phyloP scores from a whole-genome alignment of 1,140 invertebrate species.

The Ericerus pela region DNA sequence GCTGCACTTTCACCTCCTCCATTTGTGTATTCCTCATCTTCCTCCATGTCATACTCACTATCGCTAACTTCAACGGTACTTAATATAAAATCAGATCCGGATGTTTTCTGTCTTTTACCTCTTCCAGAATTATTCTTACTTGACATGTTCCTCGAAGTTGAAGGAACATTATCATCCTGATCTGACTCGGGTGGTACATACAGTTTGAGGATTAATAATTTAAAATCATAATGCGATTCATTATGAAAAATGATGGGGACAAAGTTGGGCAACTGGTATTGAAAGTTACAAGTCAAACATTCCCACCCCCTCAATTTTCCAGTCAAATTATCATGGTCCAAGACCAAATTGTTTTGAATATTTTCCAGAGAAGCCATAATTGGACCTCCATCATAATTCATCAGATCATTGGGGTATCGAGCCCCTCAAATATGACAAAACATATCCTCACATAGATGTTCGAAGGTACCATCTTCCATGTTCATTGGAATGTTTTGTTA shows the following conservation, averaged over 20 bases:
- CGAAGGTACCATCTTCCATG: background rate
- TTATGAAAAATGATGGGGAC: slow-evolving; percentile 10
- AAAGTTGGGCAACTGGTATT: background rate
- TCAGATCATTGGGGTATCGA: background rate
- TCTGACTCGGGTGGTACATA: background rate
- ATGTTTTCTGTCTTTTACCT: too few relatives aligned
- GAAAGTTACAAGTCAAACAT: background rate
- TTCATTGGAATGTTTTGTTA: background rate
- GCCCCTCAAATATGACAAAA: background rate
- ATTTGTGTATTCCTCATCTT: background rate
- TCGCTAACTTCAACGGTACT: too few relatives aligned
- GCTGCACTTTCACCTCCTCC: too few relatives aligned
- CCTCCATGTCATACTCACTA: background rate
- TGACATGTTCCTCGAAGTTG: too few relatives aligned
- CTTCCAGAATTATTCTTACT: too few relatives aligned
- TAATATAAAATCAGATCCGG: too few relatives aligned
- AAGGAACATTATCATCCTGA: background rate
- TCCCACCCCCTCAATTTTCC: background rate
- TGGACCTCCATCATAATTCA: background rate
- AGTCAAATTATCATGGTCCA: slow-evolving; percentile 9
- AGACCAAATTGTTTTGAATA: too few relatives aligned
- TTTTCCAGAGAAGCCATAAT: background rate
- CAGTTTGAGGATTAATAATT: slow-evolving; percentile 12
- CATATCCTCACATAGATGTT: background rate
- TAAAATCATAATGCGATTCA: background rate